phyloP scores from a whole-genome alignment of 2,888 invertebrate genomes.

The Melipona bicolor region DNA sequence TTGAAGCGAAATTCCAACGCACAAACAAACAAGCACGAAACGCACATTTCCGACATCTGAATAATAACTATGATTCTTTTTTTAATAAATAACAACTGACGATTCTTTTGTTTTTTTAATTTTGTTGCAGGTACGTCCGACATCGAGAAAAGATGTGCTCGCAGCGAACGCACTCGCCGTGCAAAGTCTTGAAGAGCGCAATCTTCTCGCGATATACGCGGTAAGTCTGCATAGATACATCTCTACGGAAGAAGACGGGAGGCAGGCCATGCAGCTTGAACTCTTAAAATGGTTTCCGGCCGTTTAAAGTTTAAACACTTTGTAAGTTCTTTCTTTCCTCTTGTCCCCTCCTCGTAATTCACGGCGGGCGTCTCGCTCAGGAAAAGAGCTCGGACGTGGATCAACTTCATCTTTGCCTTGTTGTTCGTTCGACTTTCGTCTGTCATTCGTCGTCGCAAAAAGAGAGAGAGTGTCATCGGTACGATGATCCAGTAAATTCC shows the following conservation, averaged over 20 bases:
- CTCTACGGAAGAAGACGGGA: constrained; percentile 52
- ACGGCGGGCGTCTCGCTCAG: constrained; percentile 31
- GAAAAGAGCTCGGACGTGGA: not conserved
- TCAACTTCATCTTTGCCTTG: not conserved
- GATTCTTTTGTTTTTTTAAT: constrained; percentile 5
- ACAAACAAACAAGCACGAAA: not conserved
- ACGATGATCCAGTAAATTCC: not conserved
- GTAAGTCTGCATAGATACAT: constrained; percentile 45
- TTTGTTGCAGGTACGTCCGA: constrained; percentile 63
- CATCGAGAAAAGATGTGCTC: not conserved
- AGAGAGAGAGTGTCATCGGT: not conserved
- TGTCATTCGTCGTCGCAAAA: not conserved
- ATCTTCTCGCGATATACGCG: constrained; percentile 62
- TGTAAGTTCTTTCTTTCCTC: constrained; percentile 70
- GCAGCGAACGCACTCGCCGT: constrained; percentile 5
- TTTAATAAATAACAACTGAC: not conserved
- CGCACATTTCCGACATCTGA: not conserved
- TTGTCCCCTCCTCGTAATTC: constrained; percentile 71
- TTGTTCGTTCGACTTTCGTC: not conserved
- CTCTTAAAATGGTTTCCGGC: constrained; percentile 74
- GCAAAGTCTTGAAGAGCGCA: constrained; percentile 46
- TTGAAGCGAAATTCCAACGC: not conserved
- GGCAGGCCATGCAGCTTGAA: constrained; percentile 62
- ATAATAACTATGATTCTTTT: not conserved
- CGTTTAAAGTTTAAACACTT: constrained; percentile 74